Base-by-base conservation (phyloP, 1,140 invertebrate species). In the Theocolax elegans region DNA sequence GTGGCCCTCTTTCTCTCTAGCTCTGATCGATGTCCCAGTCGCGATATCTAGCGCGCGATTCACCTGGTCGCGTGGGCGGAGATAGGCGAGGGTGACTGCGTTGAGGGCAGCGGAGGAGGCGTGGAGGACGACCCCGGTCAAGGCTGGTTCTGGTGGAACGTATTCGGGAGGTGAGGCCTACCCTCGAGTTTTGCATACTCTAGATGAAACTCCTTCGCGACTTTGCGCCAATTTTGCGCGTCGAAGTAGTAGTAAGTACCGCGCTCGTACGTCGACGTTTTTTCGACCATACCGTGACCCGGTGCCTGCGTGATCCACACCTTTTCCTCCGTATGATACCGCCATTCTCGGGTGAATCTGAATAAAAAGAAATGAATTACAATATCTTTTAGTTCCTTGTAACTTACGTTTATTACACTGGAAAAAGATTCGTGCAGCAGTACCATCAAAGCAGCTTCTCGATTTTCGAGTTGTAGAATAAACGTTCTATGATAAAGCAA, bases 211-310 rank as follows among this genome's bases (percentile, higher is more conserved):
- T 98, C 96, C 87, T 97, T 98, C 76, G 94, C 91, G 80, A 95
- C 94, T 89, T 96, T 97, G 81, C 95, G 91, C 96, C 96, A 99
- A 86, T 93, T 96, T 87, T 94, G 92, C 78, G 95, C 94, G 89
- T 99, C 98, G 86, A 99, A 99, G 86, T 97, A 98, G 88, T 97
- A 98, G 88, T 99, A 99, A 75, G 96, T 98, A 86, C 97, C 97
- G 79, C 96, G 90, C 88, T 99, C 97, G 87, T 97, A 99, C 73
- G 93, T 95, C 72, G 90, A 90, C 74, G 96, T 97, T 87, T 99
- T 99, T 86, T 99, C 95, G 72, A 94, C 89, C 73, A 95, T 92
- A 72, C 92, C 92, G 86, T 95, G 91, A 73, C 96, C 96, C 67
- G 95, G 96, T 76, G 96, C 96, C 87, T 98, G 92, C 74, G 97